These are phyloP conservation scores for Sterna hirundo DNA, from an alignment of 2,113 vertebrate species.

Conservation along the genomic window DNA sequence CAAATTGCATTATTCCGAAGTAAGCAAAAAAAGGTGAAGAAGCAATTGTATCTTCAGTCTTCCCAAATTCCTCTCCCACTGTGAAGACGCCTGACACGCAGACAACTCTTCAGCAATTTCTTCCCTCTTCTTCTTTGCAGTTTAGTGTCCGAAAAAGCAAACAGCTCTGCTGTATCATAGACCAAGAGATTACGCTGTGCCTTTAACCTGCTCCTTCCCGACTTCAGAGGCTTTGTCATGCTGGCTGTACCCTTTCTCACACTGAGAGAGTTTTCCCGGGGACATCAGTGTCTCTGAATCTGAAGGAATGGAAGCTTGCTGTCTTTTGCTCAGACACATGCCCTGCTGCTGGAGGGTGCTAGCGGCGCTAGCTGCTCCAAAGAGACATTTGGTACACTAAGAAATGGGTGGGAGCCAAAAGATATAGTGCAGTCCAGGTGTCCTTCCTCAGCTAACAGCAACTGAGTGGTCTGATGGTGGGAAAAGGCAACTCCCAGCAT, in stretches of 20 bases:
- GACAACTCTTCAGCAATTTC: not conserved
- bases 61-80: not conserved
- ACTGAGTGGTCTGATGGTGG: not conserved
- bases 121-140: not conserved
- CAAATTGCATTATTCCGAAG: not conserved
- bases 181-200: not conserved
- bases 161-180: not conserved
- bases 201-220: not conserved
- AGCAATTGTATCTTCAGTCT: not conserved
- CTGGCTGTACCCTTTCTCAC: not conserved
- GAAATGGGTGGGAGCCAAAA: not conserved
- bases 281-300: not conserved
- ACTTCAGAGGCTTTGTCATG: not conserved
- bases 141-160: not conserved
- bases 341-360: not conserved
- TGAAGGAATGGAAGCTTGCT: not conserved
- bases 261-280: not conserved
- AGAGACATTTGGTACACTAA: not conserved
- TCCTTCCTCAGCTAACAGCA: not conserved
- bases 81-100: not conserved
- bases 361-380: not conserved
- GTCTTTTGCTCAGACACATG: not conserved
- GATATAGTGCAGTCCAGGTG: not conserved
- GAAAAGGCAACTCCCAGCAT: not conserved
- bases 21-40: not conserved